These are phyloP conservation scores for Timema podura DNA, from an alignment of 2,888 invertebrate species.

Conservation along the genomic window DNA sequence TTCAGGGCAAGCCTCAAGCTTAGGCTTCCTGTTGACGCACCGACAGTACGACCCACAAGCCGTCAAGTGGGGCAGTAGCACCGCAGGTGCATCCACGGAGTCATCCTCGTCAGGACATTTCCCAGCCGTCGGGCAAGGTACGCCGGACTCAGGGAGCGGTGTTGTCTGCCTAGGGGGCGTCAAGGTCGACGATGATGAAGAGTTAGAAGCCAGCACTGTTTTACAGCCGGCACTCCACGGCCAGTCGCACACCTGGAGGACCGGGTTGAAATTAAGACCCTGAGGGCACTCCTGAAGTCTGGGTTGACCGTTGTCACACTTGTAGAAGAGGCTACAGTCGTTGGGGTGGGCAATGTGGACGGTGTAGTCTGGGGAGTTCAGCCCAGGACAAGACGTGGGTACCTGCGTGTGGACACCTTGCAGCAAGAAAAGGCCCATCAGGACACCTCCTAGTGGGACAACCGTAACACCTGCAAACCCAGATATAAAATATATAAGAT, in stretches of 20 bases:
- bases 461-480: no score
- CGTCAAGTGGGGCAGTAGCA: conserved; percentile 20
- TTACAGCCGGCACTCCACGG: conserved; percentile 20
- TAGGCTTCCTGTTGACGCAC: conserved; percentile 21
- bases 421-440: no score
- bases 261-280: conserved; percentile 18
- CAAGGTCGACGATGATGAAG: no score
- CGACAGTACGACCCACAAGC: conserved; percentile 23
- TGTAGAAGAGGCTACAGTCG: conserved; percentile 15
- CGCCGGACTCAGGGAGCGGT: not conserved
- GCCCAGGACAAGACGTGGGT: conserved; percentile 13
- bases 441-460: no score
- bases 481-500: no score
- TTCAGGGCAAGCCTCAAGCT: conserved; percentile 15
- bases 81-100: not conserved
- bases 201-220: no score
- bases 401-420: no score
- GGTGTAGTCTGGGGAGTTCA: conserved; percentile 17
- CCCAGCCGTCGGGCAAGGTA: not conserved
- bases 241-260: conserved; percentile 25
- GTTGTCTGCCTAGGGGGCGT: no score
- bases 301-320: conserved; percentile 19
- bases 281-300: conserved; percentile 14
- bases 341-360: conserved; percentile 12
- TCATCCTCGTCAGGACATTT: not conserved